phyloP scores from a whole-genome alignment of 2,888 invertebrate genomes.

The Cylloceria caligata region DNA sequence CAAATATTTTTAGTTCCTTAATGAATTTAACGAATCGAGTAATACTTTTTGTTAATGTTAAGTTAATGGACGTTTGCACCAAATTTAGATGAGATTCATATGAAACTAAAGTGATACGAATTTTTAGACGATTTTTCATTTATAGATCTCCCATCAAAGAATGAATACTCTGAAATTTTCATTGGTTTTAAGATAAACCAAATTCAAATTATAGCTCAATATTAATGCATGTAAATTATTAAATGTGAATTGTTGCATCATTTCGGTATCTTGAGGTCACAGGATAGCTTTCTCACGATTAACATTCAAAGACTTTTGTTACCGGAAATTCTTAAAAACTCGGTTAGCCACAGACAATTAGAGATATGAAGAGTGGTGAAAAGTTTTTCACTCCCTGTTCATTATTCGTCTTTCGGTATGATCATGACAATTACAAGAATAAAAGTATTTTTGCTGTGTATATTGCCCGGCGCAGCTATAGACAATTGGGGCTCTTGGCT shows the following conservation, averaged over 20 bases:
- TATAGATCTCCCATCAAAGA: too few species aligned
- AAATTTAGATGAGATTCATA: too few species aligned
- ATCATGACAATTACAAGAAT: conserved; percentile 6
- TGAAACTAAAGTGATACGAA: too few species aligned
- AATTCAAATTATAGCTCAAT: too few species aligned
- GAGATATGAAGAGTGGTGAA: not conserved
- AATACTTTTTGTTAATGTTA: too few species aligned
- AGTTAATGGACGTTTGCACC: too few species aligned
- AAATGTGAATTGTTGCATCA: not conserved
- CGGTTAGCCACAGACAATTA: conserved; percentile 29
- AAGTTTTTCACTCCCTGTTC: not conserved
- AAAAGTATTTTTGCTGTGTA: conserved; percentile 15
- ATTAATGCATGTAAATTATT: too few species aligned
- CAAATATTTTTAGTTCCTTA: too few species aligned
- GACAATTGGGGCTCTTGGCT: not conserved
- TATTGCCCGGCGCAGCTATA: not conserved
- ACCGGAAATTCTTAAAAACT: conserved; percentile 1
- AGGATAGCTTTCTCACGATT: conserved; percentile 24
- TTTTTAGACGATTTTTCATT: too few species aligned
- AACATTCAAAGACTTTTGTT: not conserved
- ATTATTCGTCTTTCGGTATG: not conserved
- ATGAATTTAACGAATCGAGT: too few species aligned
- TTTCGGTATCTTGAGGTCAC: not conserved
- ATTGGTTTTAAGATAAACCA: too few species aligned
- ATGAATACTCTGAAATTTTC: too few species aligned